Conservation (phyloP, 2,888 invertebrate species). For the Tachina lurida region DNA sequence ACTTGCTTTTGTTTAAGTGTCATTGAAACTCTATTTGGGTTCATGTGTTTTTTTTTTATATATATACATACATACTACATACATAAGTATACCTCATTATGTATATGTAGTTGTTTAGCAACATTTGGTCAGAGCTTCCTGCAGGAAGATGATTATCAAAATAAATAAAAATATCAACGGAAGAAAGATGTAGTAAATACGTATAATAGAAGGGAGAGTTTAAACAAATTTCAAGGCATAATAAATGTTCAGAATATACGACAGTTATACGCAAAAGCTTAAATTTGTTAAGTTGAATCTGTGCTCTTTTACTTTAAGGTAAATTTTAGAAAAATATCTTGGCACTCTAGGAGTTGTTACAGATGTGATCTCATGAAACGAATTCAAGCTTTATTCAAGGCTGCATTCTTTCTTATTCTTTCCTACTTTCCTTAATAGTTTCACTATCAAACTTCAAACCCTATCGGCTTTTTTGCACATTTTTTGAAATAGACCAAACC, state of each 20-base stretch:
- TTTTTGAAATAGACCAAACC: too few species aligned
- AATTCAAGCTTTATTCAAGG: too few species aligned
- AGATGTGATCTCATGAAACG: too few species aligned
- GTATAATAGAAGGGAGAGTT: slow-evolving; percentile 28
- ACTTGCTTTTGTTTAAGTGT: slow-evolving; percentile 67
- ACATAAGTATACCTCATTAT: not conserved
- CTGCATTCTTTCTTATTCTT: too few species aligned
- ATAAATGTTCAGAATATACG: slow-evolving; percentile 25
- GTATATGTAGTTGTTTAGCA: slow-evolving; percentile 44
- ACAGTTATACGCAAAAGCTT: not conserved
- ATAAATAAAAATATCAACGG: slow-evolving; percentile 49
- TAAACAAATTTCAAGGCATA: slow-evolving; percentile 54
- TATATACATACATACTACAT: not conserved
- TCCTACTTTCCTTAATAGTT: too few species aligned
- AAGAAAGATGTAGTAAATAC: slow-evolving; percentile 5
- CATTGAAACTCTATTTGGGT: slow-evolving; percentile 67
- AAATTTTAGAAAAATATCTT: too few species aligned
- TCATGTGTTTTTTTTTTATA: slow-evolving; percentile 5
- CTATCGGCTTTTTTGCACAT: too few species aligned
- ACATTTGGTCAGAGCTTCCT: slow-evolving; percentile 69
- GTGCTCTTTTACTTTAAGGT: too few species aligned
- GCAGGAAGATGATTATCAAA: slow-evolving; percentile 70
- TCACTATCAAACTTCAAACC: too few species aligned
- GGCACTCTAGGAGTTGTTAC: too few species aligned
- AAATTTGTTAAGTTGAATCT: not conserved